A percentile compares a stretch with the other conserved stretches of the same genome.
phyloP scores from a whole-genome alignment of 2,888 invertebrate genomes.

The Heliconius sara region DNA sequence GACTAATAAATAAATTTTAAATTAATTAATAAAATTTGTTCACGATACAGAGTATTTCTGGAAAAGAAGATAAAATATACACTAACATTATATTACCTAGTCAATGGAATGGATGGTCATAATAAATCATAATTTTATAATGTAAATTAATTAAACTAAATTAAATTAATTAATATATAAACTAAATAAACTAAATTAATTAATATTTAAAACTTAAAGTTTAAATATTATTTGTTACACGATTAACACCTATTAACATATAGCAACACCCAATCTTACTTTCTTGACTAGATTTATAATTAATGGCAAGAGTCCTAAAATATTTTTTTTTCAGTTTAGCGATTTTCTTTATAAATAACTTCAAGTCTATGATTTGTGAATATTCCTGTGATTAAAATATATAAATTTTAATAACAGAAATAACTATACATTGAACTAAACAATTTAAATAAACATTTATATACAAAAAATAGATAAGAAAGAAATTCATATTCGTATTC shows the following conservation, averaged over 20 bases:
- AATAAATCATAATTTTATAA: background rate
- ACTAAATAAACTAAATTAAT: background rate
- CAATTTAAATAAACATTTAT: no score
- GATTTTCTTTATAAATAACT: background rate
- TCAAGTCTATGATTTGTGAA: background rate
- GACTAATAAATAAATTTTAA: no score
- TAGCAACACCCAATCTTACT: slow-evolving; percentile 1
- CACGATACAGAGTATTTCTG: no score
- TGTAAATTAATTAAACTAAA: background rate
- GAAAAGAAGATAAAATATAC: no score
- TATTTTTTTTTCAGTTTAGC: background rate
- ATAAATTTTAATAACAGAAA: background rate
- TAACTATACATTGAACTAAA: background rate
- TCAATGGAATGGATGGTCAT: background rate
- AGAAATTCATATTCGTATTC: background rate
- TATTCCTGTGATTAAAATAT: background rate
- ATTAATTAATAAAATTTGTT: no score
- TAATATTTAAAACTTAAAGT: background rate
- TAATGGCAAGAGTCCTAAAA: background rate
- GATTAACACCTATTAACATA: background rate
- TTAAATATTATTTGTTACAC: background rate
- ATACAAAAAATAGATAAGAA: no score
- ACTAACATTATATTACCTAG: background rate
- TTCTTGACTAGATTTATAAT: slow-evolving; percentile 16
- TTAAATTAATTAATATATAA: background rate